Evolutionary conservation across 2,113 vertebrate genomes (phyloP), one percentile per base, ranked within the genome.

Genomic region (Chloropsis hardwickii): DNA sequence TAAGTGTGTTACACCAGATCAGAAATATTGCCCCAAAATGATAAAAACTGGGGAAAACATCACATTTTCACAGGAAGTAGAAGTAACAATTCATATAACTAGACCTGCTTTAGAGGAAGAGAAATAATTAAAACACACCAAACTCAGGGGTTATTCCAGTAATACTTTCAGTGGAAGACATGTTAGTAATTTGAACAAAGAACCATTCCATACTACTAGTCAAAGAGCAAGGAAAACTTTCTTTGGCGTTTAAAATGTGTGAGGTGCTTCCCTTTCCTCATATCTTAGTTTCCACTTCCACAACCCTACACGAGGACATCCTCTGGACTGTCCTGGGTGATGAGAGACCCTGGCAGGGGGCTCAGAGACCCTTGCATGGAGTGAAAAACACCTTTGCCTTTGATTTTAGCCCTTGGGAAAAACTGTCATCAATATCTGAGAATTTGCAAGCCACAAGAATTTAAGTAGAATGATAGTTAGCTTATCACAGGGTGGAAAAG

Each of bases 1-100:
- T 95, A 95, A 97, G 69, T 35, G 69, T 35, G 79, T 93, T 97
- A 90, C 70, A 97, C 47, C 27, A 91, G 24, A 79, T 88, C 66
- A 77, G 58, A 89, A 92, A 6, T 73, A 33, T 33, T 90, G 51
- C 17, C 25, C 23, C 42, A 74, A 39, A 81, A 39, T 50, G 18
- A 85, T 47, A 78, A 77, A 95, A 94, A 33, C 77, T 89, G 67
- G 16, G 71, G 19, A 64, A 95, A 88, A 58, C 42, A 76, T 6
- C 60, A 74, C 62, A 76, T 94, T 97, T 88, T 29, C 53, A 61
- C 45, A 57, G 11, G 22, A 28, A 93, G 28, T 62, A 67, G 54
- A 79, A 72, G 29, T 56, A 88, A 39, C 12, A 58, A 62, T 81
- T 69, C 51, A 28, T 72, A 18, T 61, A 74, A 54, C 28, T 71